These are phyloP conservation scores for Latrodectus hesperus DNA, from an alignment of 2,888 invertebrate species.

Conservation along the genomic window DNA sequence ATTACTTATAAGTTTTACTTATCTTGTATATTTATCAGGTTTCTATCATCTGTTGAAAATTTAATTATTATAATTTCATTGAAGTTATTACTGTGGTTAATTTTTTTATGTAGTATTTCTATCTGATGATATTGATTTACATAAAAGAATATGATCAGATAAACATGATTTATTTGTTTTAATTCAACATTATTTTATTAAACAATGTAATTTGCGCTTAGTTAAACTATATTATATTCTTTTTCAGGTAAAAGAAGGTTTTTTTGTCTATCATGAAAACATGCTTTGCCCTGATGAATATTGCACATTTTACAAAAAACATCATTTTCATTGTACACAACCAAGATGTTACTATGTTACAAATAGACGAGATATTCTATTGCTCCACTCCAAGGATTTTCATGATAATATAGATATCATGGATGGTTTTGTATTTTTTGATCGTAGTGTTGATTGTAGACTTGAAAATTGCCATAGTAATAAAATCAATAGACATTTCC, in stretches of 20 bases:
- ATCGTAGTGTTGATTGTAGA: constrained; percentile 83
- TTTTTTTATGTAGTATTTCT: too few species aligned
- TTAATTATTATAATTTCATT: too few species aligned
- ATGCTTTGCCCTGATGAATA: constrained; percentile 83
- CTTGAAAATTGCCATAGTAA: constrained; percentile 82
- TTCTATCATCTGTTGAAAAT: too few species aligned
- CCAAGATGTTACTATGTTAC: constrained; percentile 87
- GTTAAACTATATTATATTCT: not conserved
- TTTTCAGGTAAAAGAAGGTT: constrained; percentile 73
- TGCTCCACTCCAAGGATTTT: constrained; percentile 89
- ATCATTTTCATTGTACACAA: constrained; percentile 91
- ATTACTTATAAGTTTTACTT: too few species aligned
- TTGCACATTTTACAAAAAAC: constrained; percentile 82
- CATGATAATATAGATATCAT: constrained; percentile 88
- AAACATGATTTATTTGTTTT: too few species aligned
- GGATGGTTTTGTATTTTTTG: constrained; percentile 90
- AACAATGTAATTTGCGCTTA: too few species aligned
- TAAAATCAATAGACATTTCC: constrained; percentile 84
- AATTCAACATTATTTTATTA: too few species aligned
- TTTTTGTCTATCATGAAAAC: constrained; percentile 74
- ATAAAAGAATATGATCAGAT: too few species aligned
- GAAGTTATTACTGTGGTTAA: too few species aligned
- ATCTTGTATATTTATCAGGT: too few species aligned
- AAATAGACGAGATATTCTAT: constrained; percentile 84
- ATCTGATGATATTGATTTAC: too few species aligned